phyloP scores from a whole-genome alignment of 2,797 vertebrate species.

The Gymnocypris eckloni region DNA sequence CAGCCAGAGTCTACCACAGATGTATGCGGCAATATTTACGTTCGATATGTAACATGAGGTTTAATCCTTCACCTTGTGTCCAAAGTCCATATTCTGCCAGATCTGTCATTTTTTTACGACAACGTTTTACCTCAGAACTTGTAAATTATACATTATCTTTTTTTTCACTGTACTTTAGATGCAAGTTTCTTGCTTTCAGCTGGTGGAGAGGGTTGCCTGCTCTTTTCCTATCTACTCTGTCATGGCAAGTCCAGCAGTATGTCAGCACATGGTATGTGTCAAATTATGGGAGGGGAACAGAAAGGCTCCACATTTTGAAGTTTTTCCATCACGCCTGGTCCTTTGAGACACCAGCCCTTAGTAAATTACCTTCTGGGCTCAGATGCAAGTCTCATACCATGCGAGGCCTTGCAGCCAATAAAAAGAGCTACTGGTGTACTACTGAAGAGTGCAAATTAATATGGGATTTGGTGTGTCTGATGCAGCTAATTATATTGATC shows the following conservation, averaged over 20 bases:
- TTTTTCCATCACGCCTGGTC: slow-evolving; percentile 73
- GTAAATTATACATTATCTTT: not conserved
- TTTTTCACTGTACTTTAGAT: slow-evolving; percentile 8
- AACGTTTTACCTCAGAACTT: not conserved
- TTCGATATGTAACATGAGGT: slow-evolving; percentile 17
- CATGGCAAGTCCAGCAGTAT: slow-evolving; percentile 44
- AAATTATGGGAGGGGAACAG: slow-evolving; percentile 63
- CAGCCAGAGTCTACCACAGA: slow-evolving; percentile 37
- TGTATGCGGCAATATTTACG: slow-evolving; percentile 17
- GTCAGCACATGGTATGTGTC: slow-evolving; percentile 71
- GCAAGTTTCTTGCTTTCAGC: slow-evolving; percentile 8
- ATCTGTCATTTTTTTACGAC: slow-evolving; percentile 28
- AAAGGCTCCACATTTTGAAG: slow-evolving; percentile 69
- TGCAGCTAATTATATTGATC: not conserved
- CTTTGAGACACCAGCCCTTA: slow-evolving; percentile 75
- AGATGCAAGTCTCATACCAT: slow-evolving; percentile 72
- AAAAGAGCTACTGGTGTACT: slow-evolving; percentile 48
- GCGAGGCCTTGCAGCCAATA: slow-evolving; percentile 70
- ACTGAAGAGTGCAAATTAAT: not conserved
- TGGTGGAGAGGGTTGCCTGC: not conserved
- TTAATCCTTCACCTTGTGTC: slow-evolving; percentile 17
- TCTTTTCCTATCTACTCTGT: not conserved
- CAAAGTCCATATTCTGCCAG: slow-evolving; percentile 21
- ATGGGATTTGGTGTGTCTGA: slow-evolving; percentile 5
- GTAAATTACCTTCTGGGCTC: slow-evolving; percentile 73